phyloP scores from a whole-genome alignment of 2,888 invertebrate species.

The Erannis defoliaria region DNA sequence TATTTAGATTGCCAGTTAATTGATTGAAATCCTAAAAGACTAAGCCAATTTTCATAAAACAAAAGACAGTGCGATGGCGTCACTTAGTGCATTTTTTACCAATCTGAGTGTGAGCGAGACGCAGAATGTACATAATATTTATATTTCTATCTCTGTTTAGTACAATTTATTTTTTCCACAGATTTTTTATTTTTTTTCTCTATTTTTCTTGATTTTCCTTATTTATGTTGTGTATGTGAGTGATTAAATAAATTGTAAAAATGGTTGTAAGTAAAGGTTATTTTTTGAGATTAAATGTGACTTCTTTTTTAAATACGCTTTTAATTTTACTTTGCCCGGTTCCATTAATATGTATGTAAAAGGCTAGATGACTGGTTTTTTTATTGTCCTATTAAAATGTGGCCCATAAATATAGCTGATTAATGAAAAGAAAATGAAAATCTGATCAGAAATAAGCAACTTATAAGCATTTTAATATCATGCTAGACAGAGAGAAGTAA shows the following conservation, averaged over 20 bases:
- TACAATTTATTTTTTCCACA: conserved; percentile 43
- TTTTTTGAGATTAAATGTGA: conserved; percentile 55
- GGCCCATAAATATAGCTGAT: too few species aligned
- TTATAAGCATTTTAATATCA: too few species aligned
- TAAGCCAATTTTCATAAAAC: neutral
- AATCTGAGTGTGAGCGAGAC: conserved; percentile 47
- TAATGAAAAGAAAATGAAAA: too few species aligned
- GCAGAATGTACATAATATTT: conserved; percentile 68
- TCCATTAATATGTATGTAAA: neutral
- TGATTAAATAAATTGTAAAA: conserved; percentile 43
- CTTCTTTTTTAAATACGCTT: conserved; percentile 28
- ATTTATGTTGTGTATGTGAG: conserved; percentile 38
- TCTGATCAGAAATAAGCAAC: too few species aligned
- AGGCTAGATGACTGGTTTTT: too few species aligned
- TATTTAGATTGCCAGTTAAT: too few species aligned
- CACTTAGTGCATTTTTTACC: conserved; percentile 50
- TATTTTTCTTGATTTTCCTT: conserved; percentile 31
- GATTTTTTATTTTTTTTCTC: conserved; percentile 49
- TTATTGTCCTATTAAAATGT: too few species aligned
- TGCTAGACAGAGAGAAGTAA: too few species aligned
- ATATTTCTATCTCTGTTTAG: conserved; percentile 58
- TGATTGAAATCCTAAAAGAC: too few species aligned
- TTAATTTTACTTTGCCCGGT: conserved; percentile 7
- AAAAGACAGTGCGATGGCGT: conserved; percentile 37
- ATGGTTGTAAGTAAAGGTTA: conserved; percentile 59